phyloP scores from a whole-genome alignment of 92 coral and sea anemone species.

The Chrysogorgia sp. region DNA sequence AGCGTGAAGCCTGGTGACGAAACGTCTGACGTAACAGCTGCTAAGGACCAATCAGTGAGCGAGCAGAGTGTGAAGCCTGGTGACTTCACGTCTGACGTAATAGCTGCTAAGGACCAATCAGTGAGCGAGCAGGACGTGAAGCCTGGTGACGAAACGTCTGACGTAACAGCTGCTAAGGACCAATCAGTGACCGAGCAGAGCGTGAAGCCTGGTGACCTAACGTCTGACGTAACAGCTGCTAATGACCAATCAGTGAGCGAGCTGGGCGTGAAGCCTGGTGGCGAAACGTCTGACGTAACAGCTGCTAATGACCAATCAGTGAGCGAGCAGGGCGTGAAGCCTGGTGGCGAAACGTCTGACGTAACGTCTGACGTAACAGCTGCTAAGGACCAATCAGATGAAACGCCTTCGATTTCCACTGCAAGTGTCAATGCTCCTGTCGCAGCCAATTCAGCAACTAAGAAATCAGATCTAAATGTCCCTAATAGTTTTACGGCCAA shows the following conservation, averaged over 20 bases:
- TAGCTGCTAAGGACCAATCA: background rate
- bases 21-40: background rate
- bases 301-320: slow-evolving; percentile 4
- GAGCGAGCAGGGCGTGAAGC: slow-evolving; percentile 4
- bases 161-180: background rate
- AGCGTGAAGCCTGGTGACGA: slow-evolving; percentile 11
- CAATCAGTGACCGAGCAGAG: slow-evolving; percentile 1
- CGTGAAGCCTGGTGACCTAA: slow-evolving; percentile 18
- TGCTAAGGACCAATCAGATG: slow-evolving; percentile 4
- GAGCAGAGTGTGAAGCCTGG: slow-evolving; percentile 9
- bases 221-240: background rate
- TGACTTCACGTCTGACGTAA: slow-evolving; percentile 7
- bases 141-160: slow-evolving; percentile 26
- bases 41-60: slow-evolving; percentile 9
- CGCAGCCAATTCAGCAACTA: background rate
- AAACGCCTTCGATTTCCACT: background rate
- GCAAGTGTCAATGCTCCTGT: slow-evolving; percentile 36
- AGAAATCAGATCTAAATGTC: background rate
- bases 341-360: slow-evolving; percentile 18
- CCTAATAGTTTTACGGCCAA: background rate
- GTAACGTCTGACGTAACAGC: background rate
- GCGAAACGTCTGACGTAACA: background rate
- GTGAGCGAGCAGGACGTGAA: slow-evolving; percentile 8
- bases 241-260: slow-evolving; percentile 5
- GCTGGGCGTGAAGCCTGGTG: slow-evolving; percentile 16